These are phyloP conservation scores for Unio delphinus DNA, from an alignment of 2,888 invertebrate species.

Conservation along the genomic window DNA sequence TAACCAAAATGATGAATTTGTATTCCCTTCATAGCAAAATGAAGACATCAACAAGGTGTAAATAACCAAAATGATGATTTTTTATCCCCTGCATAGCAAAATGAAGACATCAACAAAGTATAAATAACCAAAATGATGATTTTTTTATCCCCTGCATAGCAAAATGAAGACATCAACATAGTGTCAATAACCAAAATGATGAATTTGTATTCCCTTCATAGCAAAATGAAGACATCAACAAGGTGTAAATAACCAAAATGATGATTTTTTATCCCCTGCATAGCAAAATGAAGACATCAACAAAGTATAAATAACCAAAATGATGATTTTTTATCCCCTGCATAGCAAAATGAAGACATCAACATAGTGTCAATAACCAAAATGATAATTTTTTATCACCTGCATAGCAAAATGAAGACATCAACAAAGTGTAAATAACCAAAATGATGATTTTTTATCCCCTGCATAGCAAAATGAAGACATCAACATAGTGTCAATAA, in stretches of 20 bases:
- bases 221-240: not conserved
- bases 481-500: not conserved
- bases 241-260: no score
- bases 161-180: not conserved
- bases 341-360: not conserved
- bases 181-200: not conserved
- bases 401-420: not conserved
- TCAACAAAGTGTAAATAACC: not conserved
- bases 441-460: not conserved
- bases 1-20: not conserved
- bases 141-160: no score
- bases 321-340: no score
- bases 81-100: not conserved
- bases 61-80: not conserved
- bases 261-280: no score
- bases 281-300: not conserved
- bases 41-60: not conserved
- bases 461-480: not conserved
- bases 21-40: not conserved
- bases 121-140: no score
- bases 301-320: not conserved
- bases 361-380: no score
- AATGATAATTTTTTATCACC: no score
- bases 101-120: no score
- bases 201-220: not conserved